These are phyloP conservation scores for Poeciliopsis turneri DNA, from an alignment of 2,797 vertebrate genomes.

Conservation along the genomic window DNA sequence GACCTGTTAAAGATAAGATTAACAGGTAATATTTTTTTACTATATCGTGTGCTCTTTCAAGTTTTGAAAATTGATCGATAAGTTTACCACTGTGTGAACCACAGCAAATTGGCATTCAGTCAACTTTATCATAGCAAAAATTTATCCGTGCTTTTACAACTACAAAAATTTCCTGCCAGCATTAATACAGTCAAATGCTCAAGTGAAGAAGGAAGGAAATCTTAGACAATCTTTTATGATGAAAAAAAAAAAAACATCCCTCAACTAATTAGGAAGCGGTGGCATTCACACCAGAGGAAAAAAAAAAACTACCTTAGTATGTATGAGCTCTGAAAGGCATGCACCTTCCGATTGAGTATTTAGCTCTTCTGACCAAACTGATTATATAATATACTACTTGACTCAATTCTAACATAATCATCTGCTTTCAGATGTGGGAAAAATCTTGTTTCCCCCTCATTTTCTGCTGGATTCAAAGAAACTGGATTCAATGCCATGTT, in stretches of 20 bases:
- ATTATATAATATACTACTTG: neutral
- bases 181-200: neutral
- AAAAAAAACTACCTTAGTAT: neutral
- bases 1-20: too few relatives aligned
- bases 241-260: too few relatives aligned
- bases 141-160: neutral
- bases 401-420: neutral
- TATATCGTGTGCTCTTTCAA: too few relatives aligned
- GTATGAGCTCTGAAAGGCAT: neutral
- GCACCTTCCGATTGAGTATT: neutral
- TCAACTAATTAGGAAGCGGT: neutral
- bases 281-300: neutral
- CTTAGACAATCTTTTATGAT: neutral
- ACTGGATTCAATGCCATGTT: neutral
- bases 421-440: neutral
- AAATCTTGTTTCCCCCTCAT: neutral
- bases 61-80: too few relatives aligned
- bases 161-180: neutral
- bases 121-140: neutral
- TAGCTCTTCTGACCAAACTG: neutral
- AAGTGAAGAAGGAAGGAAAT: neutral
- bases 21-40: too few relatives aligned
- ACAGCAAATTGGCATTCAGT: too few relatives aligned
- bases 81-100: too few relatives aligned
- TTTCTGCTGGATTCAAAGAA: neutral